These are phyloP conservation scores for Dipodomys ordii DNA, from an alignment of 2,113 vertebrate genomes.

Conservation along the genomic window DNA sequence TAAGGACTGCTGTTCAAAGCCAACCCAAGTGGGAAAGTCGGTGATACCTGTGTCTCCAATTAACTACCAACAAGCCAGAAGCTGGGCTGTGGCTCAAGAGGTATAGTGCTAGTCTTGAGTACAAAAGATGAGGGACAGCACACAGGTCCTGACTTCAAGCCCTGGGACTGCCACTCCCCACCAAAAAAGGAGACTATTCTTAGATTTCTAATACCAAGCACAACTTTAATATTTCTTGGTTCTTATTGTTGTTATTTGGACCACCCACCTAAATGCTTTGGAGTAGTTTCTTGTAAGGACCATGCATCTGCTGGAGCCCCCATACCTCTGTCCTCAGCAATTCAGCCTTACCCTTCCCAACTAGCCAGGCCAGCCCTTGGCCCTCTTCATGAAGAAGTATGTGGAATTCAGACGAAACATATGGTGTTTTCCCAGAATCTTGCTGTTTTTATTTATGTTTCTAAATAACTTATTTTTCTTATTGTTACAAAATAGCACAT, in stretches of 20 bases:
- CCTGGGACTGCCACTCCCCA: too few species aligned
- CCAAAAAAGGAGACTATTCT: too few species aligned
- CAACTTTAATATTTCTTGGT: neutral
- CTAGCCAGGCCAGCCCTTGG: neutral
- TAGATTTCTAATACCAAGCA: neutral
- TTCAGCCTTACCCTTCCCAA: neutral
- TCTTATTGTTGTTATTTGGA: neutral
- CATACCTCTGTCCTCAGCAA: neutral
- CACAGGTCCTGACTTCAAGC: too few species aligned
- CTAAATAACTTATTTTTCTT: constrained; percentile 76
- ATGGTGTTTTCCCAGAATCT: constrained; percentile 63
- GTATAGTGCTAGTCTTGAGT: too few species aligned
- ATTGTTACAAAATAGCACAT: constrained; percentile 77
- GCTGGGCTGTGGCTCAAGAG: too few species aligned
- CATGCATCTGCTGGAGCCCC: neutral
- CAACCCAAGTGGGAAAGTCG: too few species aligned
- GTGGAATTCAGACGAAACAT: constrained; percentile 71
- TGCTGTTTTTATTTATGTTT: constrained; percentile 76
- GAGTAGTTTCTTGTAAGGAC: neutral
- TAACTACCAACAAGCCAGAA: too few species aligned
- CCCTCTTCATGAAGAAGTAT: constrained; percentile 5
- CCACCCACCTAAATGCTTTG: neutral
- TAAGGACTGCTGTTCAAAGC: too few species aligned
- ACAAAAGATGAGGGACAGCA: too few species aligned
- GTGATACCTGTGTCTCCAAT: too few species aligned